Evolutionary conservation across 2,888 invertebrate species (phyloP), one percentile per base, ranked within the genome.

Genomic region (Heteropelma amictum): DNA sequence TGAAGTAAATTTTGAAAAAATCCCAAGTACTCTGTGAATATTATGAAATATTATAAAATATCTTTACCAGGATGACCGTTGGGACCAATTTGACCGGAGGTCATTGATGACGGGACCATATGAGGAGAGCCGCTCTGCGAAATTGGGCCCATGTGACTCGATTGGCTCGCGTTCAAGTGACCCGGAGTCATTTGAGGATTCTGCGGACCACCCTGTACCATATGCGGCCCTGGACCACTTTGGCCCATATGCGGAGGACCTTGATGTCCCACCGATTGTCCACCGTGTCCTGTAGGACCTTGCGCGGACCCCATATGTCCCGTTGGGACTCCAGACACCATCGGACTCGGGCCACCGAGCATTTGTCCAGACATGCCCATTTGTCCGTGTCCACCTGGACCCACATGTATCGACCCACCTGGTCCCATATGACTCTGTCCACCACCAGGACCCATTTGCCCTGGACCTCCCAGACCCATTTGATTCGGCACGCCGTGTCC

Each of bases 111-210:
- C 8, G 38, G 26, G 3, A 38, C 77, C 12, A 78, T 75, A 2
- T 80, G 91, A 12, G 90, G 89, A 84, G 91, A 89, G 4, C 26
- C 42, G 84, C 61, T 88, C 67, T 82, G 82, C 8, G 79, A 80
- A 78, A 84, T 83, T 17, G 79, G 79, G 76, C 83, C 77, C 76
- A 80, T 79, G 58, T 86, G 86, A 42, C 81, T 83, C 26, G 82
- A 83, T 35, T 82, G 84, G 7, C 38, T 47, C 12, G 61, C 12
- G 10, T 54, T 63, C 12, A 63, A 83, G 85, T 65, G 65, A 10
- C 21, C 85, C 72, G 74, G 80, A 56, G 45, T 83, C 86, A 84
- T 83, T 76, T 87, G 89, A 54, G 86, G 81, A 3, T 83, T 82
- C 6, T 83, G 85, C 7, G 82, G 81, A 4, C 77, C 79, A 33